Base-by-base conservation (phyloP, 2,797 vertebrate species). In the Semotilus atromaculatus region DNA sequence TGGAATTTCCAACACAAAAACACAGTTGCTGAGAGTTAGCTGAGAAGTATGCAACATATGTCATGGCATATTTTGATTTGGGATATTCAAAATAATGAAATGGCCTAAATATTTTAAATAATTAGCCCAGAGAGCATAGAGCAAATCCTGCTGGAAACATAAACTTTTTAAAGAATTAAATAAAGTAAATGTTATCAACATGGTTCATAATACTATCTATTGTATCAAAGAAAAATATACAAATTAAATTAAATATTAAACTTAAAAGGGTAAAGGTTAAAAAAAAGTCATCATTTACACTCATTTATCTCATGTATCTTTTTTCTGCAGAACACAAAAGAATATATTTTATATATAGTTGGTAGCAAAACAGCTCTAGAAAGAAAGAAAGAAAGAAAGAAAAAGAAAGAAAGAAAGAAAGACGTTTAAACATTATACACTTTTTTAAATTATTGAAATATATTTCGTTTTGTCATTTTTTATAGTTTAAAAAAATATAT, bases 1-100 rank as follows among this genome's bases (percentile, higher is more conserved):
- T 68, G 36, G 66, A 73, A 70, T 83, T 83, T 83, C 48, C 36
- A 75, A 67, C 72, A 77, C 93, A 92, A 93, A 94, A 93, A 94
- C 93, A 94, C 82, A 76, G 62, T 83, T 77, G 72, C 81, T 75
- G 34, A 55, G 31, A 83, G 81, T 67, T 82, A 64, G 31, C 58
- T 38, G 58, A 73, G 9, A 73, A 62, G 38, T 74, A 19, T 23
- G 11, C 73, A 82, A 82, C 81, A 74, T 51, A 62, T 74, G 81
- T 51, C 51, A 66, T 48, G 43, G 29, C 31, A 74, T 75, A 74
- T 82, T 73, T 45, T 66, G 58, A 51, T 66, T 16, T 64, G 43
- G 71, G 58, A 74, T 74, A 21, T 74, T 82, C 31, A 66, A 64
- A 72, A 82, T 60, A 64, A 21, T 74, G 7, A n/a, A 74, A 51